Evolutionary conservation across 2,113 vertebrate genomes (phyloP).

Genomic region (Egretta garzetta): DNA sequence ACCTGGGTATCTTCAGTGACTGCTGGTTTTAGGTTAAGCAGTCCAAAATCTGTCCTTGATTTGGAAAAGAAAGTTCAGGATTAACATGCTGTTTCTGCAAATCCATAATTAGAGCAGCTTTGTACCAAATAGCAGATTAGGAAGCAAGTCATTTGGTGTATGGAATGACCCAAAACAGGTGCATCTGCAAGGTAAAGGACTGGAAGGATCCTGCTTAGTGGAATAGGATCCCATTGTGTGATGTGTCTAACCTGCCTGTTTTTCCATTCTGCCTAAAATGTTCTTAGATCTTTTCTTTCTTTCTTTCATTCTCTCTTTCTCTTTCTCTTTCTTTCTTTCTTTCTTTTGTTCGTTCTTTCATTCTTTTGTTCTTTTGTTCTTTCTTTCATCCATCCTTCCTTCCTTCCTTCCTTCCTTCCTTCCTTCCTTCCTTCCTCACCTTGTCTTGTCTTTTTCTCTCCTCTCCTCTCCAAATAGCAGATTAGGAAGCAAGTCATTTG

Average conservation of each 20-base stretch:
- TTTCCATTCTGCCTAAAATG: background rate
- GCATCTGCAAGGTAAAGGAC: background rate
- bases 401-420: too few species aligned
- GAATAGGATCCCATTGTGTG: background rate
- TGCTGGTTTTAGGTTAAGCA: background rate
- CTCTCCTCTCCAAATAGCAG: background rate
- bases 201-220: background rate
- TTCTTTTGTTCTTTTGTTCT: rapidly evolving
- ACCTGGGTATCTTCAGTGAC: background rate
- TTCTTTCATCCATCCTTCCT: rapidly evolving
- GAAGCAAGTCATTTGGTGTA: background rate
- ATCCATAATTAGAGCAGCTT: background rate
- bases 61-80: background rate
- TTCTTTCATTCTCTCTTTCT: too few species aligned
- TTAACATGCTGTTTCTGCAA: background rate
- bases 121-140: background rate
- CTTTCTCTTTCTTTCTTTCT: too few species aligned
- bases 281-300: background rate
- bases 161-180: background rate
- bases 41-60: background rate
- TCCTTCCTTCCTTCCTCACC: too few species aligned
- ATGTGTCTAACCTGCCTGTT: background rate
- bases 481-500: background rate
- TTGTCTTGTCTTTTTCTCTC: too few species aligned
- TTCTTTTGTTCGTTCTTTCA: rapidly evolving